These are phyloP conservation scores for Hesperophylax magnus DNA, from an alignment of 1,140 invertebrate species.

Conservation along the genomic window DNA sequence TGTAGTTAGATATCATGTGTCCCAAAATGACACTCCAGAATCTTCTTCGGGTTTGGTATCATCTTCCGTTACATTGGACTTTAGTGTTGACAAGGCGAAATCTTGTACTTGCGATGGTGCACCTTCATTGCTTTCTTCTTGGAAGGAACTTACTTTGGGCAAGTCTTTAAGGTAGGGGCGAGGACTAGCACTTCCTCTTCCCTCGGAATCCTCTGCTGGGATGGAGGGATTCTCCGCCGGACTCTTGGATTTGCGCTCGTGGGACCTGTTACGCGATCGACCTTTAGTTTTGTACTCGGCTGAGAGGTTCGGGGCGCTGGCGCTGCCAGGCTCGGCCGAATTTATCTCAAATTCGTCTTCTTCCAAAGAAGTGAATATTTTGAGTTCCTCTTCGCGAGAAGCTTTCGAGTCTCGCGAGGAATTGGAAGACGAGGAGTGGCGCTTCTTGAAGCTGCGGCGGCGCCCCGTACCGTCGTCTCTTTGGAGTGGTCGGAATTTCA, in stretches of 20 bases:
- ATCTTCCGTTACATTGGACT: constrained; percentile 22
- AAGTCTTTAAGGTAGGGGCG: constrained; percentile 60
- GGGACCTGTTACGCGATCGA: constrained; percentile 61
- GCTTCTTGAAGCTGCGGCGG: constrained; percentile 72
- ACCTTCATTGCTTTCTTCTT: constrained; percentile 55
- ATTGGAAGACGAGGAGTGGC: constrained; percentile 71
- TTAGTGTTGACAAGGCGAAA: constrained; percentile 14
- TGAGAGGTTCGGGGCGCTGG: constrained; percentile 68
- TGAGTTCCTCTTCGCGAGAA: constrained; percentile 73
- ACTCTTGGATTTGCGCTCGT: constrained; percentile 63
- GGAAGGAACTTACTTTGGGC: constrained; percentile 64
- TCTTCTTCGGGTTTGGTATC: constrained; percentile 28
- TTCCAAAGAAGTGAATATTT: constrained; percentile 74
- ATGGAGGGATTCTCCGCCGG: background rate
- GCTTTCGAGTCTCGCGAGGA: constrained; percentile 71
- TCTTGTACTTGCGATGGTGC: background rate
- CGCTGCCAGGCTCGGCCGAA: constrained; percentile 58
- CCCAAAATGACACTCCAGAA: constrained; percentile 44
- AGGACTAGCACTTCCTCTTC: constrained; percentile 58
- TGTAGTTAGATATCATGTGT: constrained; percentile 13
- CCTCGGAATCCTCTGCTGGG: constrained; percentile 53
- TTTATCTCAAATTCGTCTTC: constrained; percentile 69
- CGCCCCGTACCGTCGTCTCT: constrained; percentile 72
- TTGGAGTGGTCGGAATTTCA: constrained; percentile 71
- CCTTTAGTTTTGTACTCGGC: constrained; percentile 63